Evolutionary conservation across 2,113 vertebrate species (phyloP), one percentile per base, ranked within the genome.

Genomic region (Oplegnathus fasciatus): DNA sequence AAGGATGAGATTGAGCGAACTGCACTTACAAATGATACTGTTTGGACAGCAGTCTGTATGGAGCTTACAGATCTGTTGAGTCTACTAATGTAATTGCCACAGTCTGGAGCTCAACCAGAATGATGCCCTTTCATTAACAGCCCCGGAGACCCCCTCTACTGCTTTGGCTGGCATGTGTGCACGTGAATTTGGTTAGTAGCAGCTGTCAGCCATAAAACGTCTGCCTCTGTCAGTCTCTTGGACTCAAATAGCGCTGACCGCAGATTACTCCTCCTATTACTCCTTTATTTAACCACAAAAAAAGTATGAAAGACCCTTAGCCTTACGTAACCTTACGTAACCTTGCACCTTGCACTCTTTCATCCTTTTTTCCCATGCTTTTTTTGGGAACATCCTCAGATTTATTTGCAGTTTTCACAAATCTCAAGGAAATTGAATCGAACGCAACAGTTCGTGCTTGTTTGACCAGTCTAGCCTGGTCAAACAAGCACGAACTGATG

Each of bases 121-220:
- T 52, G 42, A 83, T 90, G 84, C 58, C 88, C 81, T 89, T 89
- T 89, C 68, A 74, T 71, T 88, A 65, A 42, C 50, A 68, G 66
- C 62, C 44, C 64, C 42, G 7, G 74, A 84, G 86, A 77, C 50
- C 34, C 50, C 17, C 37, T 67, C 52, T 6, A 13, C 77, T 57
- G 72, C 62, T 66, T 71, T 75, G 62, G 48, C 62, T 88, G 62
- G 30, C 83, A 85, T 54, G 81, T 78, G 80, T 42, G 61, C 68
- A 75, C 13, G 37, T 82, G 88, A 86, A 76, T 78, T 79, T 61
- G 66, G 73, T 57, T 84, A 64, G 72, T 42, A 71, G 85, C 93
- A 94, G 89, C 91, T 94, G 93, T 89, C 52, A 34, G 80, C 78
- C 81, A 67, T 83, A 86, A 91, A 90, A 85, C 50, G 28, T 52